Conservation (phyloP, 2,888 invertebrate genomes). For the Dryadula phaetusa region DNA sequence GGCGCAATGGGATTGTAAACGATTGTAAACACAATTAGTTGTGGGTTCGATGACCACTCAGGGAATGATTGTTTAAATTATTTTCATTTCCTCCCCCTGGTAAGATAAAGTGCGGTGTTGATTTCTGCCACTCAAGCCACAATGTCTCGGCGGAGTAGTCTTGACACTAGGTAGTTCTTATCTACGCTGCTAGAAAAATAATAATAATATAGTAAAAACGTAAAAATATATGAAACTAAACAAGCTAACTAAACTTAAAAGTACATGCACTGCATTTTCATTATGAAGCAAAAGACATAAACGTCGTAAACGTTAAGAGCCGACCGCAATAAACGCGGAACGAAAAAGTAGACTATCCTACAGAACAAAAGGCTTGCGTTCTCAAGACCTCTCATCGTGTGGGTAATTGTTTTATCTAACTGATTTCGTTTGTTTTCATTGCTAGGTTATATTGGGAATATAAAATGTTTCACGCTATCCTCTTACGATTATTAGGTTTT, state of each 20-base stretch:
- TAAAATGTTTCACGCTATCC: neutral
- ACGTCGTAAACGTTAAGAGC: slow-evolving; percentile 39
- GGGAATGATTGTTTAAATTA: too few relatives aligned
- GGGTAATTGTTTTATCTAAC: slow-evolving; percentile 34
- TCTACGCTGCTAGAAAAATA: too few relatives aligned
- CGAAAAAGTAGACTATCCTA: slow-evolving; percentile 32
- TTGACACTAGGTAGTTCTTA: too few relatives aligned
- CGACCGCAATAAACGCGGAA: slow-evolving; percentile 41
- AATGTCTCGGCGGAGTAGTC: too few relatives aligned
- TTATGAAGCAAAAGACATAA: slow-evolving; percentile 22
- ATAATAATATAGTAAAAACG: neutral
- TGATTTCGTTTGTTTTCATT: slow-evolving; percentile 18
- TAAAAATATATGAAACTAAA: neutral
- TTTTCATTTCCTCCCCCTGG: too few relatives aligned
- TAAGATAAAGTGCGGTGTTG: too few relatives aligned
- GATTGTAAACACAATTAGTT: too few relatives aligned
- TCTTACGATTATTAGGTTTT: neutral
- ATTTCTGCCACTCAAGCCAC: too few relatives aligned
- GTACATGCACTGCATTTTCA: slow-evolving; percentile 18
- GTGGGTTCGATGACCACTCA: too few relatives aligned
- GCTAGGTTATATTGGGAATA: neutral
- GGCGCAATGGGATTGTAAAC: too few relatives aligned
- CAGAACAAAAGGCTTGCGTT: slow-evolving; percentile 30
- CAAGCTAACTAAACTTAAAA: neutral
- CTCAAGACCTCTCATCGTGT: slow-evolving; percentile 15